Conservation (phyloP, 2,888 invertebrate genomes). For the Lobophora halterata region DNA sequence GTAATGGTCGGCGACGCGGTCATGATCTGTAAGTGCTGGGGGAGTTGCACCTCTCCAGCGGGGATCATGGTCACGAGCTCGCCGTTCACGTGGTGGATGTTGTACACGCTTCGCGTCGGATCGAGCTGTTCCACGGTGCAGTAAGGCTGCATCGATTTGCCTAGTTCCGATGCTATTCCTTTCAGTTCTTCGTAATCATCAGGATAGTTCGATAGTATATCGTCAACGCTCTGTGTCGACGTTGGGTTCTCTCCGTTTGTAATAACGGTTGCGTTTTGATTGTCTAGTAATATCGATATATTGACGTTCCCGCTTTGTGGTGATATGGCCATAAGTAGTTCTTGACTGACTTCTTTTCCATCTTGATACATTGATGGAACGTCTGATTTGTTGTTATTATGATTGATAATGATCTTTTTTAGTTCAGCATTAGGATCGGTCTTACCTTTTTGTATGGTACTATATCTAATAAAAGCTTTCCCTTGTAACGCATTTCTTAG, state of each 20-base stretch:
- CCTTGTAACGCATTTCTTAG: conserved; percentile 92
- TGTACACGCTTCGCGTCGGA: conserved; percentile 76
- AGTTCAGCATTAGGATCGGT: conserved; percentile 62
- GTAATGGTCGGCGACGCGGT: conserved; percentile 82
- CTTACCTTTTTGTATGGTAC: conserved; percentile 77
- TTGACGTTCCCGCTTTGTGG: conserved; percentile 66
- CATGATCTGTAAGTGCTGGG: conserved; percentile 78
- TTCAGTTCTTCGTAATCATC: conserved; percentile 93
- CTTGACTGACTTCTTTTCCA: conserved; percentile 57
- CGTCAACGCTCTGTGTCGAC: conserved; percentile 84
- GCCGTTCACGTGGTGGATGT: conserved; percentile 74
- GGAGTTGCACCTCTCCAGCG: conserved; percentile 66
- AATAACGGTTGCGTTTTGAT: conserved; percentile 63
- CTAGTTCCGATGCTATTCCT: conserved; percentile 90
- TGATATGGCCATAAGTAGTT: conserved; percentile 67
- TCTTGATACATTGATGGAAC: conserved; percentile 81
- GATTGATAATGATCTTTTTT: conserved; percentile 65
- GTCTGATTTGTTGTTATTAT: conserved; percentile 74
- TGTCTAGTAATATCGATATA: conserved; percentile 74
- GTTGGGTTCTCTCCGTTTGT: conserved; percentile 77
- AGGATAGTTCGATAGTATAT: conserved; percentile 84
- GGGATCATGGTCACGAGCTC: conserved; percentile 75
- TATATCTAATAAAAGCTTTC: conserved; percentile 83
- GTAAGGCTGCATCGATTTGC: conserved; percentile 87
- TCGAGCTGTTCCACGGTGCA: conserved; percentile 81